Base-by-base conservation (phyloP, 1,140 invertebrate species). In the Trichonephila clavata region DNA sequence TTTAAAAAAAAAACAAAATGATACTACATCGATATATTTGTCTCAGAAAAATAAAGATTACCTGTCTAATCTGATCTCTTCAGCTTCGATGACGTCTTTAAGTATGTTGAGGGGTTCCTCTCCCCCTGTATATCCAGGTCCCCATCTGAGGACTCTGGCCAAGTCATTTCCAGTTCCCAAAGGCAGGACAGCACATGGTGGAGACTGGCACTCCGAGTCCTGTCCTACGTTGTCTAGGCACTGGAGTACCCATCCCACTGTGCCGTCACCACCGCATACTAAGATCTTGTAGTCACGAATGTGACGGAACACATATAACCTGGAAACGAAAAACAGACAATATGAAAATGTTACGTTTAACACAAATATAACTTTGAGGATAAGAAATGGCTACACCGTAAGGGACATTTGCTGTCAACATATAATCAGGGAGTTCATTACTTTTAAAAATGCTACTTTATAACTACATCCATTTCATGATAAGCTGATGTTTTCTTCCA, bases 181-280 rank as follows among this genome's bases (percentile, higher is more conserved):
- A 6, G 99, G 99, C 90, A 99, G 98, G 95, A 99, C 99, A 91
- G 99, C 99, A 96, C 99, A 99, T 71, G 99, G 99, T 20, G 99
- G 99, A 94, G 98, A 99, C 94, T 98, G 98, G 96, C 99, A 99
- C 95, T 99, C 98, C 92, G 98, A 99, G 96, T 99, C 99, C 96
- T 99, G 99, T 61, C 99, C 98, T 2, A 99, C 98, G 96, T 99
- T 99, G 96, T 99, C 99, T 94, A 99, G 97, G 96, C 99, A 99
- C 95, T 99, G 99, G 83, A 99, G 96, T 81, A 99, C 99, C 99
- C 99, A 99, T 71, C 99, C 99, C 94, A 99, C 99, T 21, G 99
- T 99, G 63, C 99, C 99, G 96, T 99, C 99, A 6, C 99, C 99
- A 65, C 99, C 99, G 96, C 99, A 99, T 57, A 99, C 99, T 94